Base-by-base conservation (phyloP, 1,140 invertebrate genomes). In the Argopecten irradians region DNA sequence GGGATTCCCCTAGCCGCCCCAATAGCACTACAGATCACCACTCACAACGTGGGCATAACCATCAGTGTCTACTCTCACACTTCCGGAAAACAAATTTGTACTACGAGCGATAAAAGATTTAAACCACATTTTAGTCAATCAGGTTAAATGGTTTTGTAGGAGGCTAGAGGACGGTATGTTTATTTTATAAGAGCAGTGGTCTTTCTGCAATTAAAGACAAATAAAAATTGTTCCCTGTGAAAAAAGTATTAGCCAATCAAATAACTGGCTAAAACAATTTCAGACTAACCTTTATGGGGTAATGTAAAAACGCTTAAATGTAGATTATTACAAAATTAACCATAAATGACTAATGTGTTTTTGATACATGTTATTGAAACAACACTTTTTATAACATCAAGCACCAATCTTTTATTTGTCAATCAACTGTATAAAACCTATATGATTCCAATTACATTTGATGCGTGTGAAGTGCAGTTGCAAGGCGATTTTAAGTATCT, bases 251-350 rank as follows among this genome's bases (percentile, higher is more conserved):
- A 71, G 55, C 22, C 55, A 71, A 71, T 71, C 55, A 71, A 71
- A 71, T 71, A 71, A 71, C 8, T 71, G 55, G 55, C 55, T 71
- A 71, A 3, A 71, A 28, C 55, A 71, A 71, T 71, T 71, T 71
- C 11, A 71, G 55, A 28, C 55, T 71, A 28, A n/a, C 28, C 55
- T 71, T 71, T 71, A 71, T 28, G 13, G 55, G 55, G n/a, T 71
- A 71, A 71, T 71, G 55, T 71, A 71, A 71, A 71, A 71, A 28
- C 55, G 55, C 55, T 71, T 71, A 71, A 71, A 71, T 71, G 55
- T 71, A 71, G 55, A 71, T 71, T 71, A 16, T 71, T 71, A 16
- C 55, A 71, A 71, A 71, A 71, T 71, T 71, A 71, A n/a, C 28
- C 1, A 28, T 71, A 71, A 71, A n/a, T 71, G 55, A 71, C 55